Conservation (phyloP, 2,113 vertebrate species). For the Chlorocebus sabaeus region DNA sequence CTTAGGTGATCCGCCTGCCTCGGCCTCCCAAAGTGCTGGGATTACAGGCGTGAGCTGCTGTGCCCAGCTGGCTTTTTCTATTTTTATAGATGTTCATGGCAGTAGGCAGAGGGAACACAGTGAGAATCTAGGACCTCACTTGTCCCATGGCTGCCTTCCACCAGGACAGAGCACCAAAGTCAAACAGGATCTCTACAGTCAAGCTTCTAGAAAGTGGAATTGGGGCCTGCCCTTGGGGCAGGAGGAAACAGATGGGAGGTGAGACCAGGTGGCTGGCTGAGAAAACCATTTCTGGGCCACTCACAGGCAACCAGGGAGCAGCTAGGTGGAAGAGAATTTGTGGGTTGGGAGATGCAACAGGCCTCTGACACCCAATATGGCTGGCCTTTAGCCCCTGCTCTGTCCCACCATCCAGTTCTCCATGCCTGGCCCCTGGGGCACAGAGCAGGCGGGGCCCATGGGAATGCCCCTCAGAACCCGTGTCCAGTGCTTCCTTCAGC, state of each 20-base stretch:
- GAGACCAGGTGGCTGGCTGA: not conserved
- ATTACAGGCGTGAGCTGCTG: too few relatives aligned
- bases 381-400: not conserved
- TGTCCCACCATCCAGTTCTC: not conserved
- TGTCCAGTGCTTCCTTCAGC: not conserved
- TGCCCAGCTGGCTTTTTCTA: slow-evolving; percentile 39
- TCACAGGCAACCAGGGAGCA: not conserved
- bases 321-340: not conserved
- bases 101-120: not conserved
- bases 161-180: not conserved
- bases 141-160: not conserved
- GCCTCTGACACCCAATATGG: not conserved
- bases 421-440: not conserved
- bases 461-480: not conserved
- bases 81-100: slow-evolving; percentile 42
- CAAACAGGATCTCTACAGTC: not conserved
- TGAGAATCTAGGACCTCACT: not conserved
- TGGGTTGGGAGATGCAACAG: not conserved
- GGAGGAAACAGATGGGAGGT: not conserved
- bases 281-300: not conserved
- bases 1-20: too few relatives aligned
- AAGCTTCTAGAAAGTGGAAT: not conserved
- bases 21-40: too few relatives aligned
- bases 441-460: not conserved
- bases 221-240: not conserved